Percentiles rank a stretch among this genome's conserved stretches.
Evolutionary conservation across 2,113 vertebrate genomes (phyloP).

Genomic region (Epinephelus lanceolatus): DNA sequence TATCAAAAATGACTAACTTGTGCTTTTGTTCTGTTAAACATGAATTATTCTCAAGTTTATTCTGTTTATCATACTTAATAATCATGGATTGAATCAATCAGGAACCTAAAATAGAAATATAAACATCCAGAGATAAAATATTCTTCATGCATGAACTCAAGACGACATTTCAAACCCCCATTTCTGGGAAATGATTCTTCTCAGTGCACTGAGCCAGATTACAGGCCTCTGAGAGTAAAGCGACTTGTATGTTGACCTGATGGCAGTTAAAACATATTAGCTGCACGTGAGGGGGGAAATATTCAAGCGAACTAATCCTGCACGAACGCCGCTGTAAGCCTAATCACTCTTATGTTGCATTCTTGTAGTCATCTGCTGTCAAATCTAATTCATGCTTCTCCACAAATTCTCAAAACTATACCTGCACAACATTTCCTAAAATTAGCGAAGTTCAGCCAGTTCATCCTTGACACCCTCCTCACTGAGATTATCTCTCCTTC

Average conservation of each 20-base stretch:
- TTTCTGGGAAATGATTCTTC: slow-evolving; percentile 39
- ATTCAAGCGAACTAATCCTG: slow-evolving; percentile 58
- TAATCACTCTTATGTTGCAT: slow-evolving; percentile 44
- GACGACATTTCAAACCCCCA: slow-evolving; percentile 24
- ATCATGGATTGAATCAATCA: background rate
- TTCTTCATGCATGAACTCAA: slow-evolving; percentile 22
- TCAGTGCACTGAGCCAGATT: slow-evolving; percentile 50
- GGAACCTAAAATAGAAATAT: background rate
- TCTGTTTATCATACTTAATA: background rate
- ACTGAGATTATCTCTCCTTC: slow-evolving; percentile 24
- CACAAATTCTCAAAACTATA: background rate
- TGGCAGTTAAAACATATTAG: slow-evolving; percentile 43
- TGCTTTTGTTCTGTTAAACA: background rate
- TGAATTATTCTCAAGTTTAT: background rate
- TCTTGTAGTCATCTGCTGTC: slow-evolving; percentile 49
- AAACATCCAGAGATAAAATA: background rate
- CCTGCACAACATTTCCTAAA: background rate
- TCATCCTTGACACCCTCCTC: slow-evolving; percentile 17
- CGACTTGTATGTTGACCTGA: slow-evolving; percentile 36
- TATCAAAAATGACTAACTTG: background rate
- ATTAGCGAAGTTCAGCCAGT: slow-evolving; percentile 25
- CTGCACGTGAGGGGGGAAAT: slow-evolving; percentile 41
- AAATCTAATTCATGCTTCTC: slow-evolving; percentile 20
- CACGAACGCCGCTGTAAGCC: slow-evolving; percentile 40
- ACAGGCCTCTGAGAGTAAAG: slow-evolving; percentile 7